phyloP scores from a whole-genome alignment of 1,140 invertebrate genomes.

The Drosophila dunni region DNA sequence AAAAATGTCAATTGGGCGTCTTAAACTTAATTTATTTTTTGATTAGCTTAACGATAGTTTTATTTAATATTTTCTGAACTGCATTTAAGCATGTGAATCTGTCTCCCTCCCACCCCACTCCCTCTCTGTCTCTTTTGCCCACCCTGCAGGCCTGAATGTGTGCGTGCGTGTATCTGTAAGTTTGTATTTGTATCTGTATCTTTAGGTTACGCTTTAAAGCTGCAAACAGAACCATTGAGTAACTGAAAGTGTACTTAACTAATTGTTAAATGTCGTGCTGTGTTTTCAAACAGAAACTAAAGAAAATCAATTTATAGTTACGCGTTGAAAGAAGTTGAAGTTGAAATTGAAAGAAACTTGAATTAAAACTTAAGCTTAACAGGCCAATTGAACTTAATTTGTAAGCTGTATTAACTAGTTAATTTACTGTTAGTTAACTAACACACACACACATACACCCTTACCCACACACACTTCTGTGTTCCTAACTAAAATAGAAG shows the following conservation, averaged over 20 bases:
- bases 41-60: background rate
- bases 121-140: background rate
- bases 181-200: conserved; percentile 16
- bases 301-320: background rate
- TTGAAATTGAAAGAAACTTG: background rate
- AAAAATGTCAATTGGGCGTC: background rate
- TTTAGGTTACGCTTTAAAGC: conserved; percentile 25
- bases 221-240: conserved; percentile 38
- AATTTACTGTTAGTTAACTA: conserved; percentile 23
- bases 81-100: background rate
- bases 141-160: background rate
- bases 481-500: conserved; percentile 59
- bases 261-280: conserved; percentile 75
- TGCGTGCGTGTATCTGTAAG: background rate
- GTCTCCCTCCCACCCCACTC: background rate
- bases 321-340: background rate
- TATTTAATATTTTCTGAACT: background rate
- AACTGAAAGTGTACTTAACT: conserved; percentile 76
- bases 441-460: background rate
- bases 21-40: too few species aligned
- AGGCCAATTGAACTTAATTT: conserved; percentile 47
- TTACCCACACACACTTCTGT: conserved; percentile 53
- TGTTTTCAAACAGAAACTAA: conserved; percentile 52
- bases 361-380: conserved; percentile 19
- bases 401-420: conserved; percentile 41